A percentile compares a stretch with the other conserved stretches of the same genome.
Conservation (phyloP, 2,113 vertebrate species). For the Alces alces region DNA sequence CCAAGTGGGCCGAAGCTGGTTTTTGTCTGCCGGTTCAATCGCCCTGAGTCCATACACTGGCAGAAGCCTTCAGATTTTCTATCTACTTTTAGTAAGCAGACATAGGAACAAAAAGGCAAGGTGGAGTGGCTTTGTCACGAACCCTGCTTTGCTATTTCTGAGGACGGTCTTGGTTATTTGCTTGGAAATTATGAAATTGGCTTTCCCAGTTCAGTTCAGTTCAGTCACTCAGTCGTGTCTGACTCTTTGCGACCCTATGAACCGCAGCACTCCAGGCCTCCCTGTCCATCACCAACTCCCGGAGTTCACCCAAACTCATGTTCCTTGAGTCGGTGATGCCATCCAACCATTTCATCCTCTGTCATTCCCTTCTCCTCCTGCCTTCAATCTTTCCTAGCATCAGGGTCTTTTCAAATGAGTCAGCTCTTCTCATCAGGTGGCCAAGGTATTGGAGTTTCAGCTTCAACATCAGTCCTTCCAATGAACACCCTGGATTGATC, state of each 20-base stretch:
- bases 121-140: not conserved
- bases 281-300: not conserved
- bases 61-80: not conserved
- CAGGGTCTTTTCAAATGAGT: not conserved
- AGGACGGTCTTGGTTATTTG: not conserved
- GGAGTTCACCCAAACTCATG: not conserved
- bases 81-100: not conserved
- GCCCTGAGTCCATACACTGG: not conserved
- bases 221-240: not conserved
- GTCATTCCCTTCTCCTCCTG: not conserved
- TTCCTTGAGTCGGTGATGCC: not conserved
- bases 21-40: not conserved
- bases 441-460: not conserved
- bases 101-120: not conserved
- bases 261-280: not conserved
- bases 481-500: not conserved
- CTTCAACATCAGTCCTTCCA: not conserved
- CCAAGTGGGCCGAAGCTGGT: not conserved
- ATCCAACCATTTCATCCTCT: not conserved
- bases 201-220: not conserved
- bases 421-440: not conserved
- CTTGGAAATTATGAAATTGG: conserved; percentile 10
- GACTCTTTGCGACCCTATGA: not conserved
- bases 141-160: not conserved
- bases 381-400: not conserved